Percentiles rank a stretch among this genome's conserved stretches.
These are phyloP conservation scores for Sula dactylatra DNA, from an alignment of 2,113 vertebrate species.

Conservation along the genomic window DNA sequence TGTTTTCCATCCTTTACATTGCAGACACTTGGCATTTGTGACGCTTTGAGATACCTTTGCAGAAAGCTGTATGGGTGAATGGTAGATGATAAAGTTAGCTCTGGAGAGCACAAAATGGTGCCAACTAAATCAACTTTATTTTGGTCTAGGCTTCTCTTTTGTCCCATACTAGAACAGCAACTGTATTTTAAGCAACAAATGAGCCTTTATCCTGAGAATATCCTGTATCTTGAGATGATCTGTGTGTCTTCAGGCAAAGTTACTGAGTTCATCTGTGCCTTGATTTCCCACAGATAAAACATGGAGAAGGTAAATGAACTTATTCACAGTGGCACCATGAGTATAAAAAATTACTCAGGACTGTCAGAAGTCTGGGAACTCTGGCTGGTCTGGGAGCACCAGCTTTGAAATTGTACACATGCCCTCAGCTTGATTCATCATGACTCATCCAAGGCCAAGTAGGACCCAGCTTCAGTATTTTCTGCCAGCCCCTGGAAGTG, in stretches of 20 bases:
- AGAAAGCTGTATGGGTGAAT: neutral
- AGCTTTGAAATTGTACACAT: neutral
- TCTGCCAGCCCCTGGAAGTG: neutral
- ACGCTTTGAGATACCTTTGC: neutral
- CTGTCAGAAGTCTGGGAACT: neutral
- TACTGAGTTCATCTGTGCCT: neutral
- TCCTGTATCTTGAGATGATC: neutral
- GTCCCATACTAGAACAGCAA: neutral
- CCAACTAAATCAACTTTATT: neutral
- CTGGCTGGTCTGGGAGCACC: neutral
- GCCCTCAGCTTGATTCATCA: neutral
- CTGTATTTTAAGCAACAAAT: neutral
- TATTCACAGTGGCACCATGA: neutral
- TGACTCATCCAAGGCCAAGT: neutral
- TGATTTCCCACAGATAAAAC: neutral
- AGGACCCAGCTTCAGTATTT: neutral
- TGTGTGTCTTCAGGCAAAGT: neutral
- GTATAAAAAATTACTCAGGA: neutral
- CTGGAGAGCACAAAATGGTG: neutral
- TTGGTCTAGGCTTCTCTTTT: neutral
- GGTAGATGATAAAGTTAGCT: neutral
- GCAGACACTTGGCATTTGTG: neutral
- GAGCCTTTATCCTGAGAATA: neutral
- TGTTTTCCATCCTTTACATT: neutral
- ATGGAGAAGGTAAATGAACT: neutral